These are phyloP conservation scores for Priocnemis perturbator DNA, from an alignment of 2,888 invertebrate genomes.

Conservation along the genomic window DNA sequence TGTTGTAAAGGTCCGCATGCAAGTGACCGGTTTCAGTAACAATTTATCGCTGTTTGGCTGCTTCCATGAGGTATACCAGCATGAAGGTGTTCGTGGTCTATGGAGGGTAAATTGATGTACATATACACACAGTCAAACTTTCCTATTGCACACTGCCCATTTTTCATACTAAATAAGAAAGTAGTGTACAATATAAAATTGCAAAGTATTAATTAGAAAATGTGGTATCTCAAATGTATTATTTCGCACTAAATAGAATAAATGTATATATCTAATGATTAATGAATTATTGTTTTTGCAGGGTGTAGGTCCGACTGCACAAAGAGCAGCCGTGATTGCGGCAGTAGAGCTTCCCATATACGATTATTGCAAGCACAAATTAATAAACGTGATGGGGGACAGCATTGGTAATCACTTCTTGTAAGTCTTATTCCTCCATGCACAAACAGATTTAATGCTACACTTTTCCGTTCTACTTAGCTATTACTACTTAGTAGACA, in stretches of 20 bases:
- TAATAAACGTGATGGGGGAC: constrained; percentile 85
- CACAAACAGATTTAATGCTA: constrained; percentile 9
- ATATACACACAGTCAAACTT: not conserved
- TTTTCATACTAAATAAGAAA: constrained; percentile 1
- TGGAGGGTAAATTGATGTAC: constrained; percentile 83
- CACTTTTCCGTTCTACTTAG: not conserved
- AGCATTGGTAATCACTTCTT: constrained; percentile 90
- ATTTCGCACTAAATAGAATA: no score
- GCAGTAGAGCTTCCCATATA: constrained; percentile 96
- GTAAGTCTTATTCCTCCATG: constrained; percentile 77
- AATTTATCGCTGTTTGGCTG: constrained; percentile 81
- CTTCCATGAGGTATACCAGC: constrained; percentile 87
- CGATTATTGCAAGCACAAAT: constrained; percentile 89
- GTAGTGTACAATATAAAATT: not conserved
- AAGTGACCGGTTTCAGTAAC: constrained; percentile 79
- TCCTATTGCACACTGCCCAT: not conserved
- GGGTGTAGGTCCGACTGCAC: constrained; percentile 95
- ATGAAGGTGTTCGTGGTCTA: constrained; percentile 90
- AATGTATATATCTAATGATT: not conserved
- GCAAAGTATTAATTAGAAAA: no score
- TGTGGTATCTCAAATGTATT: no score
- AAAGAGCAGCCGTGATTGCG: constrained; percentile 94
- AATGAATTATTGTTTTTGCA: constrained; percentile 64
- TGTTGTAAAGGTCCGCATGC: constrained; percentile 97
- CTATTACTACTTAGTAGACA: no score